Evolutionary conservation across 1,140 invertebrate species (phyloP).

Genomic region (Popillia japonica): DNA sequence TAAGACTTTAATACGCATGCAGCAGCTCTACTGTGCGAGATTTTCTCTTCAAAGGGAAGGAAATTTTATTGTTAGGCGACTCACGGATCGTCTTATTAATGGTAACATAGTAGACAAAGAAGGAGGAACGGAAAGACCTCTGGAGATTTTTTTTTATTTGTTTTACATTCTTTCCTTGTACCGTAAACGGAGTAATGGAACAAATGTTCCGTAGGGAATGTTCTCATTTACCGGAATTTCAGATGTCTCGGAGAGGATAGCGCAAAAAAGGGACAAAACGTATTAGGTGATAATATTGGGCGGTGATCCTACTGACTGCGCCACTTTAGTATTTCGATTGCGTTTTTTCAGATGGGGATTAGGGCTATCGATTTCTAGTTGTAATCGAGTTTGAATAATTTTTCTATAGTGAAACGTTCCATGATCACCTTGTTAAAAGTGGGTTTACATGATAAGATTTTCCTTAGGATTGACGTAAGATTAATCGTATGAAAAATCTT

Average conservation of each 20-base stretch:
- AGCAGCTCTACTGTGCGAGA: constrained; percentile 7
- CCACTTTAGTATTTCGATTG: background rate
- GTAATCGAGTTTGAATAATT: background rate
- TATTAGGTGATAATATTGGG: constrained; percentile 8
- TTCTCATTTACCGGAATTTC: constrained; percentile 28
- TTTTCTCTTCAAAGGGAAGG: constrained; percentile 21
- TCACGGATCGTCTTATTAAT: constrained; percentile 28
- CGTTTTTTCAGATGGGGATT: background rate
- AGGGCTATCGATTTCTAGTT: background rate
- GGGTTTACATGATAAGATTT: no score
- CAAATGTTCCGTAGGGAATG: constrained; percentile 25
- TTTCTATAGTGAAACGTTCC: no score
- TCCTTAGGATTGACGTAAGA: no score
- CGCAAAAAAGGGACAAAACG: background rate
- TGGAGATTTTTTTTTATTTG: constrained; percentile 31
- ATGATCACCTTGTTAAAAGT: no score
- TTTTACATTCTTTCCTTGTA: constrained; percentile 20
- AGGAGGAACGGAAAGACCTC: background rate
- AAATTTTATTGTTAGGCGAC: constrained; percentile 23
- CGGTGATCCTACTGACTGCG: background rate
- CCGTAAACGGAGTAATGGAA: constrained; percentile 14
- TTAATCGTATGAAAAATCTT: no score
- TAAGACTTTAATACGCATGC: constrained; percentile 18
- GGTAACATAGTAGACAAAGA: constrained; percentile 16
- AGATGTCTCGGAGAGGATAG: background rate